Evolutionary conservation across 1,140 invertebrate genomes (phyloP).

Genomic region (Zaprionus tsacasi): DNA sequence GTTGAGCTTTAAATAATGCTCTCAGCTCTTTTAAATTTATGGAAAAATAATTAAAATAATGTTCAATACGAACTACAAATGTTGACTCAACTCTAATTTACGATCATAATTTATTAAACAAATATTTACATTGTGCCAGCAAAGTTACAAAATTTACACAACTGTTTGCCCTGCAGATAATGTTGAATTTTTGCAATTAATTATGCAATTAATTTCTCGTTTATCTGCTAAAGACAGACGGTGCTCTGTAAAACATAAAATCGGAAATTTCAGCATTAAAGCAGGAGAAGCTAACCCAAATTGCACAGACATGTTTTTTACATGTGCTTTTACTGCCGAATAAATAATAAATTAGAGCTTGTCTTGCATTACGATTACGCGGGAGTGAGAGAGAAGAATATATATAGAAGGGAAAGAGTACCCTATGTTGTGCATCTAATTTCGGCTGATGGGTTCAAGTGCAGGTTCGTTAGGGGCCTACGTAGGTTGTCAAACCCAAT

Average conservation of each 20-base stretch:
- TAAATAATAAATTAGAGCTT: slow-evolving; percentile 69
- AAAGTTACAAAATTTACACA: background rate
- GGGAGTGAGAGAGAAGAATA: background rate
- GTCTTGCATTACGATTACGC: slow-evolving; percentile 17
- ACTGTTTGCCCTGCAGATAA: background rate
- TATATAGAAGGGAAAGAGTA: background rate
- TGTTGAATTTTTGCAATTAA: slow-evolving; percentile 16
- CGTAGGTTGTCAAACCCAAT: slow-evolving; percentile 24
- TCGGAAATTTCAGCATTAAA: slow-evolving; percentile 10
- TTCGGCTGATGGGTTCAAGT: slow-evolving; percentile 6
- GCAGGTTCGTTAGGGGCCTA: slow-evolving; percentile 3
- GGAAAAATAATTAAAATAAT: background rate
- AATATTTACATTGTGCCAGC: slow-evolving; percentile 1
- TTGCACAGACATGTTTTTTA: slow-evolving; percentile 12
- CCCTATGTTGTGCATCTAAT: background rate
- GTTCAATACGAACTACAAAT: background rate
- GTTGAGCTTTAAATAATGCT: background rate
- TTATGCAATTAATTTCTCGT: slow-evolving; percentile 17
- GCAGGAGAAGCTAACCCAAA: background rate
- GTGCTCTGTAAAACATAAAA: slow-evolving; percentile 12
- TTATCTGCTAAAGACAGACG: background rate
- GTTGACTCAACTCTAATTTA: slow-evolving; percentile 6
- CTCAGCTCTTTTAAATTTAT: background rate
- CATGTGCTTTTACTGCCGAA: slow-evolving; percentile 50
- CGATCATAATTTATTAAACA: background rate